Evolutionary conservation across 2,113 vertebrate genomes (phyloP).

Genomic region (Neotoma lepida): DNA sequence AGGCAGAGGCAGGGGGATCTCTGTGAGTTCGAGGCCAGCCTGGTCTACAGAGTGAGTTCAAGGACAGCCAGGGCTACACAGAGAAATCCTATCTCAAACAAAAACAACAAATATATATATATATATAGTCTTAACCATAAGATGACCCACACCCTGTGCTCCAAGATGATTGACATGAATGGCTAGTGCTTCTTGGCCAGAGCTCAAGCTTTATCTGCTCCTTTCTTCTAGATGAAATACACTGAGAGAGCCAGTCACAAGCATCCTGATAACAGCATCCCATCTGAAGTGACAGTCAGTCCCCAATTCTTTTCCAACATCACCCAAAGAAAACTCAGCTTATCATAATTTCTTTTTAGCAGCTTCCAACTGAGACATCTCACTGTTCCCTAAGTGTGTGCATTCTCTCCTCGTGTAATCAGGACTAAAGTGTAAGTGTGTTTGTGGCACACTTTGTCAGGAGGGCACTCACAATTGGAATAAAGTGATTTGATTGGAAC

Average conservation of each 20-base stretch:
- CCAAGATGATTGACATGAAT: background rate
- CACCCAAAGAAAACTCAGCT: background rate
- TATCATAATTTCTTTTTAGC: background rate
- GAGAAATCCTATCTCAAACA: background rate
- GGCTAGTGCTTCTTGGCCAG: background rate
- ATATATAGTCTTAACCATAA: background rate
- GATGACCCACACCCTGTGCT: no score
- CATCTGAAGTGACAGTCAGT: background rate
- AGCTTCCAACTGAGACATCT: background rate
- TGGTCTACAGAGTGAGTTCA: background rate
- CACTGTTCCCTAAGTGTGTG: background rate
- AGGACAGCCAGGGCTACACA: background rate
- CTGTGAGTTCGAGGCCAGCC: background rate
- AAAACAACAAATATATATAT: no score
- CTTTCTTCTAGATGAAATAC: background rate
- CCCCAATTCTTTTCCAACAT: background rate
- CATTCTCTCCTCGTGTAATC: background rate
- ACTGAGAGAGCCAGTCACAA: background rate
- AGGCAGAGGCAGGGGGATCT: background rate
- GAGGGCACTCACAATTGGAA: background rate
- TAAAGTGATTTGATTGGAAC: background rate
- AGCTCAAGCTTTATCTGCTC: background rate
- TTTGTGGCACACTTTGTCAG: background rate
- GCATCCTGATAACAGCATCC: background rate
- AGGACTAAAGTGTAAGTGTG: background rate